Evolutionary conservation across 2,888 invertebrate genomes (phyloP).

Genomic region (Drosophila eohydei): DNA sequence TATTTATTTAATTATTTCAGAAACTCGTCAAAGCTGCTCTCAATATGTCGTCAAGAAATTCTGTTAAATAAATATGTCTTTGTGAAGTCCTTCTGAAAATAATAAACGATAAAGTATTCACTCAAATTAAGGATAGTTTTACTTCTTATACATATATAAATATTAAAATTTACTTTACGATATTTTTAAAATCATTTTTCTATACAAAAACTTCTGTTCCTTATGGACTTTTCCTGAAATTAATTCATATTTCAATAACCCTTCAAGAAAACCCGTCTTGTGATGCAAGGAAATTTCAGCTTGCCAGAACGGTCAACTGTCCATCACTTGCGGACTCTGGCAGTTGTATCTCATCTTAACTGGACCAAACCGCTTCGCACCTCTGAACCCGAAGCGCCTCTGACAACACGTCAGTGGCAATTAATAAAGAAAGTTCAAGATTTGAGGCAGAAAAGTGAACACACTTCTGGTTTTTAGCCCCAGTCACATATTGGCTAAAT

Average conservation of each 20-base stretch:
- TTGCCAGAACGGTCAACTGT: constrained; percentile 74
- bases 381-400: constrained; percentile 29
- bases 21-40: neutral
- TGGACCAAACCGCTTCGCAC: constrained; percentile 59
- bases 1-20: neutral
- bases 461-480: constrained; percentile 53
- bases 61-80: neutral
- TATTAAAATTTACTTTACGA: too few relatives aligned
- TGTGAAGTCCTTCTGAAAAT: neutral
- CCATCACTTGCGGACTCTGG: constrained; percentile 48
- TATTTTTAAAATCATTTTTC: neutral
- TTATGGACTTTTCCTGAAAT: neutral
- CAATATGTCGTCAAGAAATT: neutral
- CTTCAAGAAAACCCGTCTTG: neutral
- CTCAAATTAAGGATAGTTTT: too few relatives aligned
- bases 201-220: neutral
- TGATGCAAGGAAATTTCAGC: neutral
- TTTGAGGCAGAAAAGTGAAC: constrained; percentile 43
- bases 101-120: too few relatives aligned
- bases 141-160: too few relatives aligned
- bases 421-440: constrained; percentile 75
- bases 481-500: constrained; percentile 22
- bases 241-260: neutral
- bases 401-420: constrained; percentile 60
- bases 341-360: constrained; percentile 32